Conservation (phyloP, 2,797 vertebrate genomes). For the Discoglossus pictus region DNA sequence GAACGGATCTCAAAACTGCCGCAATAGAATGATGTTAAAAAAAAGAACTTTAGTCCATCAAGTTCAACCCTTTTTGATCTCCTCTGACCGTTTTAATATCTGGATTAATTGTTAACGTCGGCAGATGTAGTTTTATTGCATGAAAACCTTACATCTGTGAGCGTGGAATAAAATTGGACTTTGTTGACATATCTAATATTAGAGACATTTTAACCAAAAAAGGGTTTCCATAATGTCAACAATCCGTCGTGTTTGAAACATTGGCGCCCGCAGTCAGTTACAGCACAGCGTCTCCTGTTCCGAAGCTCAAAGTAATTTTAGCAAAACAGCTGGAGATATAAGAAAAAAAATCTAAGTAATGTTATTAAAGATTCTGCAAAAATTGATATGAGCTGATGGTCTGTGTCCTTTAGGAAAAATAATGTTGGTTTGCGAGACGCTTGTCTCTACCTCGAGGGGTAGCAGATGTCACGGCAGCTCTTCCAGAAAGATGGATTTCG, state of each 20-base stretch:
- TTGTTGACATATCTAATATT: background rate
- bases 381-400: slow-evolving; percentile 30
- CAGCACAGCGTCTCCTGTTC: slow-evolving; percentile 3
- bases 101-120: too few species aligned
- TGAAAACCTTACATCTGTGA: too few species aligned
- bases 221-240: slow-evolving; percentile 6
- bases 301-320: slow-evolving; percentile 20
- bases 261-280: slow-evolving; percentile 18
- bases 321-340: slow-evolving; percentile 22
- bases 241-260: slow-evolving; percentile 7
- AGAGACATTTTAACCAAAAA: slow-evolving; percentile 5
- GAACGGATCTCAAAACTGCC: too few species aligned
- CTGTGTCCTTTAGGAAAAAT: slow-evolving; percentile 28
- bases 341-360: slow-evolving; percentile 23
- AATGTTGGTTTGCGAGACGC: background rate
- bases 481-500: slow-evolving; percentile 13
- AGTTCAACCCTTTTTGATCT: too few species aligned
- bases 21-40: too few species aligned
- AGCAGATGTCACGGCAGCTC: slow-evolving; percentile 24
- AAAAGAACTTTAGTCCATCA: too few species aligned
- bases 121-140: too few species aligned
- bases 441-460: slow-evolving; percentile 23
- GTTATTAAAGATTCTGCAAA: slow-evolving; percentile 29
- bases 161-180: too few species aligned
- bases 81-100: too few species aligned